Conservation (phyloP, 1,140 invertebrate species). For the Rhagoletis pomonella region DNA sequence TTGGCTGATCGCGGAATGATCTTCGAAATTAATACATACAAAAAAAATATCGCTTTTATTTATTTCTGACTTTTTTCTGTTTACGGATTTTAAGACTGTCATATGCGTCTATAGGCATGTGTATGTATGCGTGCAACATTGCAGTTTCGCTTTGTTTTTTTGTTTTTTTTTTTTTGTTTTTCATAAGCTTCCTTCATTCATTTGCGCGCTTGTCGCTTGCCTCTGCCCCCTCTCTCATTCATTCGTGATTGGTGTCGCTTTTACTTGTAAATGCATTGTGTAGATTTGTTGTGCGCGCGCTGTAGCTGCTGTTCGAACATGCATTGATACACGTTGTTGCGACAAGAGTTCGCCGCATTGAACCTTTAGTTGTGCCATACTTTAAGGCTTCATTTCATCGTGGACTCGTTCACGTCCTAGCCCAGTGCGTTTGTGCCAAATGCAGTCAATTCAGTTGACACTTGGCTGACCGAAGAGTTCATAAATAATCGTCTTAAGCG, state of each 20-base stretch:
- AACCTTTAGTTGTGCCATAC: conserved; percentile 17
- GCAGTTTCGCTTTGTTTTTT: conserved; percentile 29
- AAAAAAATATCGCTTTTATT: conserved; percentile 39
- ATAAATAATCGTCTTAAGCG: conserved; percentile 55
- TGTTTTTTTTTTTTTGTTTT: conserved; percentile 48
- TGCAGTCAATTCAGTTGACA: conserved; percentile 50
- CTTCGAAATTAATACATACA: conserved; percentile 35
- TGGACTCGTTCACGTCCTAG: not conserved
- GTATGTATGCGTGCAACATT: not conserved
- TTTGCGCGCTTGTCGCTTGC: conserved; percentile 19
- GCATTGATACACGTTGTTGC: conserved; percentile 69
- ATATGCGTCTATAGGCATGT: not conserved
- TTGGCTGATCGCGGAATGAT: conserved; percentile 50
- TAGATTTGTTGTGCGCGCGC: conserved; percentile 51
- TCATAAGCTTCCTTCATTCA: conserved; percentile 49
- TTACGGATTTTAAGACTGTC: not conserved
- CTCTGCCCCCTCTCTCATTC: not conserved
- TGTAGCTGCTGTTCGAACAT: conserved; percentile 71
- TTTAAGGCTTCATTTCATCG: conserved; percentile 46
- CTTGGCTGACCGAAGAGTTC: conserved; percentile 52
- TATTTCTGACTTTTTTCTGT: conserved; percentile 4
- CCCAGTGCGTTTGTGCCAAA: not conserved
- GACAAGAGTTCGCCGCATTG: conserved; percentile 5
- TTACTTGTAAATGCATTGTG: conserved; percentile 48
- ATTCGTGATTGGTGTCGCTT: conserved; percentile 7